phyloP scores from a whole-genome alignment of 2,888 invertebrate genomes.

The Zhengitettix transpicula region DNA sequence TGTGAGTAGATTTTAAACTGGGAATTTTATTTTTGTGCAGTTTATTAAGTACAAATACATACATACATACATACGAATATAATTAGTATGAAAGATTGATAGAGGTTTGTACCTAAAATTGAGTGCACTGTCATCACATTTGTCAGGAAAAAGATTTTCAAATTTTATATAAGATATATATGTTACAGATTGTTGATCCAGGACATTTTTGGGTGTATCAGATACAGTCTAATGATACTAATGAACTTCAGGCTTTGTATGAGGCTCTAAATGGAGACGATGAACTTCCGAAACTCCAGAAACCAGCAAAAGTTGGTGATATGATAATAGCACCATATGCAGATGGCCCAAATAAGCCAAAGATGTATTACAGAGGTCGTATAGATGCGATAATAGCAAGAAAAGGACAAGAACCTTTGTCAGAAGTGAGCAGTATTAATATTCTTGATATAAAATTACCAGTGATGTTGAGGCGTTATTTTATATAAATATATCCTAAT shows the following conservation, averaged over 20 bases:
- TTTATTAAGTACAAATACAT: no score
- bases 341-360: slow-evolving; percentile 16
- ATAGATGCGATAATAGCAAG: slow-evolving; percentile 25
- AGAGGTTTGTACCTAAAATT: no score
- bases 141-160: not conserved
- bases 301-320: slow-evolving; percentile 28
- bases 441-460: no score
- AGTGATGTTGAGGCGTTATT: not conserved
- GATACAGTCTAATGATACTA: slow-evolving; percentile 28
- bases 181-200: slow-evolving; percentile 36
- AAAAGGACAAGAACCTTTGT: not conserved
- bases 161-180: not conserved
- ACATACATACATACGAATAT: no score
- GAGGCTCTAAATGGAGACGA: slow-evolving; percentile 24
- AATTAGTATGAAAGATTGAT: no score
- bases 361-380: slow-evolving; percentile 32
- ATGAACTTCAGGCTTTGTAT: slow-evolving; percentile 23
- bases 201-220: slow-evolving; percentile 53
- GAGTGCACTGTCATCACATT: not conserved
- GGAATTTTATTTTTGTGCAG: not conserved
- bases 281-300: slow-evolving; percentile 16
- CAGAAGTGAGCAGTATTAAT: not conserved
- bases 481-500: not conserved
- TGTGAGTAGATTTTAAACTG: slow-evolving; percentile 25
- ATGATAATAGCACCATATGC: slow-evolving; percentile 40